Percentiles rank a stretch among this genome's conserved stretches.
Evolutionary conservation across 2,888 invertebrate species (phyloP).

Genomic region (Melangyna quadrimaculata): DNA sequence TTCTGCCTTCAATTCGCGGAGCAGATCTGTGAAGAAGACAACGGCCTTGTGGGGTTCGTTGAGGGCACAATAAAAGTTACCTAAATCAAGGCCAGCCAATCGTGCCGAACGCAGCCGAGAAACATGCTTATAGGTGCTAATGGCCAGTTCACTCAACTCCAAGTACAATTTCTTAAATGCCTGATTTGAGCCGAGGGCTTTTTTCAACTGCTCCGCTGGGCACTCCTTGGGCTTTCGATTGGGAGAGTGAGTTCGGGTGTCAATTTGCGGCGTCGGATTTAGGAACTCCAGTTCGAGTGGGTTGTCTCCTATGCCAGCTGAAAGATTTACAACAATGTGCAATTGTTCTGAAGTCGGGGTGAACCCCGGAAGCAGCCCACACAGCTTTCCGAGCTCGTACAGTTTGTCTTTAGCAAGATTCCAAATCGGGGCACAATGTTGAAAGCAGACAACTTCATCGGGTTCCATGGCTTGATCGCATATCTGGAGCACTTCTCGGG

Average conservation of each 20-base stretch:
- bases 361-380: conserved; percentile 93
- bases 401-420: conserved; percentile 92
- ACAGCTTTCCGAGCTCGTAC: conserved; percentile 90
- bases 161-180: conserved; percentile 94
- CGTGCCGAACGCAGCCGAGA: conserved; percentile 90
- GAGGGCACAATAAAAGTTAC: conserved; percentile 93
- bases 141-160: conserved; percentile 96
- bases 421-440: conserved; percentile 92
- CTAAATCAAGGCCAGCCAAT: conserved; percentile 93
- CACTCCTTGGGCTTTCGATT: conserved; percentile 81
- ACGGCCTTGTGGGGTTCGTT: conserved; percentile 94
- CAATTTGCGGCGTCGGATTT: conserved; percentile 77
- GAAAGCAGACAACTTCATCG: conserved; percentile 88
- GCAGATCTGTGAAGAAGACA: conserved; percentile 92
- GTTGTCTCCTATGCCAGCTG: conserved; percentile 94
- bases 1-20: conserved; percentile 93
- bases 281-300: conserved; percentile 81
- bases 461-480: conserved; percentile 87
- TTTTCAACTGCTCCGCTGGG: conserved; percentile 91
- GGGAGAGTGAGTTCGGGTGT: conserved; percentile 81
- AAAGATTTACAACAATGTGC: conserved; percentile 93
- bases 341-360: conserved; percentile 92
- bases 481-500: conserved; percentile 92
- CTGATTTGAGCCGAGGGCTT: conserved; percentile 93
- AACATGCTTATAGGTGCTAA: conserved; percentile 98